Evolutionary conservation across 2,113 vertebrate genomes (phyloP).

Genomic region (Dendrocopos noguchii): DNA sequence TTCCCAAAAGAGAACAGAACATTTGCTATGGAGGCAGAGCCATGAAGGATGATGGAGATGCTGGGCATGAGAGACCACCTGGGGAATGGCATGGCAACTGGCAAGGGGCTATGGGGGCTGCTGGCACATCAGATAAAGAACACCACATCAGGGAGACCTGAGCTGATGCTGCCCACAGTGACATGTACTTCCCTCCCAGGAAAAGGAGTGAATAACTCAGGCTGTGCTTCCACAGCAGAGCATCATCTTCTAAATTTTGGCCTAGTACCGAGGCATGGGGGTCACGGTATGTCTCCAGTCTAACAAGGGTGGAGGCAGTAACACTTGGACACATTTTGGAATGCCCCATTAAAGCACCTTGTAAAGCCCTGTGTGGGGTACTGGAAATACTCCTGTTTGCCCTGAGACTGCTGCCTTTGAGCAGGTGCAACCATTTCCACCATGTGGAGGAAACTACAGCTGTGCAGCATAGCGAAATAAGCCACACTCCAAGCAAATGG

Average conservation of each 20-base stretch:
- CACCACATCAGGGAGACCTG: not conserved
- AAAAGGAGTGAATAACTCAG: not conserved
- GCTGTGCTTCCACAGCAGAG: not conserved
- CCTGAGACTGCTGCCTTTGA: not conserved
- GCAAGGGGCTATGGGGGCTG: rapidly evolving
- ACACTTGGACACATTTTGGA: not conserved
- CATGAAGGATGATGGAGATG: not conserved
- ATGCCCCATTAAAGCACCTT: not conserved
- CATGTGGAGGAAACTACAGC: not conserved
- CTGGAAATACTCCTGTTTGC: not conserved
- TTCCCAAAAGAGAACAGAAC: not conserved
- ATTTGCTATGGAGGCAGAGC: not conserved
- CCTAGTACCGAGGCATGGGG: not conserved
- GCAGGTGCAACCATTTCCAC: not conserved
- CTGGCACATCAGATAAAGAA: rapidly evolving
- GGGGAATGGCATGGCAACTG: rapidly evolving
- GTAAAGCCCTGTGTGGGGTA: not conserved
- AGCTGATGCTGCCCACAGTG: not conserved
- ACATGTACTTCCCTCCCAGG: not conserved
- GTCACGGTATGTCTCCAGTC: not conserved
- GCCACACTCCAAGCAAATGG: not conserved
- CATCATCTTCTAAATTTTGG: not conserved
- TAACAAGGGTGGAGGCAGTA: not conserved
- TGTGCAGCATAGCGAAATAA: not conserved
- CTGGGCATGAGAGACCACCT: not conserved